Base-by-base conservation (phyloP, 2,888 invertebrate species). In the Blomia tropicalis region DNA sequence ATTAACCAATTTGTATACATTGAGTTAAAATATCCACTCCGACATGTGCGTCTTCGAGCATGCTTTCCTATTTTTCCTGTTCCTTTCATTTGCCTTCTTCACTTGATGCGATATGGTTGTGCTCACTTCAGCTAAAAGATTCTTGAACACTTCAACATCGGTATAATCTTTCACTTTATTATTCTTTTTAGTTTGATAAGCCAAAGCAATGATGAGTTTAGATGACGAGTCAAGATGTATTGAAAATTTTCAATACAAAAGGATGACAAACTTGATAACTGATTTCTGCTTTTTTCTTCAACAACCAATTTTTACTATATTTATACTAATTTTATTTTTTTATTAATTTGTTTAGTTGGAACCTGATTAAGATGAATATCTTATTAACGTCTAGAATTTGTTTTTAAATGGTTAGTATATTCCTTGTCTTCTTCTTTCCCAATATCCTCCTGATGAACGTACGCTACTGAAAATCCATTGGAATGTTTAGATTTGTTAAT, bases 401-500 rank as follows among this genome's bases (percentile, higher is more conserved):
- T 14, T 27, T 47, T 7, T 11, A 47, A 47, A 47, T 47, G 51
- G 51, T 47, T 22, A 19, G 51, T 47, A 47, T 47, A 11, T n/a
- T 47, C 51, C 22, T 27, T 47, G 7, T 27, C 11, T 27, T 47
- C 22, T 27, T 47, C n/a, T 47, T 47, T 47, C 5, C n/a, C 14
- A 25, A 22, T 47, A 25, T n/a, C n/a, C n/a, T n/a, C n/a, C n/a
- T 47, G 51, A 47, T 47, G 51, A 47, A 47, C 51, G 51, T 47
- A 47, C 51, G 23, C 22, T 47, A 47, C 51, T 47, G 51, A 47
- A n/a, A n/a, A 47, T 47, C 51, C 51, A 47, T 47, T 47, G n/a
- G 51, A 47, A 25, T 22, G 51, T 47, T 7, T 7, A 14, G 23
- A n/a, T 27, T 7, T 27, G 51, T 27, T n/a, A 7, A 11, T 47